phyloP scores from a whole-genome alignment of 2,888 invertebrate genomes.

The Liposcelis brunnea region DNA sequence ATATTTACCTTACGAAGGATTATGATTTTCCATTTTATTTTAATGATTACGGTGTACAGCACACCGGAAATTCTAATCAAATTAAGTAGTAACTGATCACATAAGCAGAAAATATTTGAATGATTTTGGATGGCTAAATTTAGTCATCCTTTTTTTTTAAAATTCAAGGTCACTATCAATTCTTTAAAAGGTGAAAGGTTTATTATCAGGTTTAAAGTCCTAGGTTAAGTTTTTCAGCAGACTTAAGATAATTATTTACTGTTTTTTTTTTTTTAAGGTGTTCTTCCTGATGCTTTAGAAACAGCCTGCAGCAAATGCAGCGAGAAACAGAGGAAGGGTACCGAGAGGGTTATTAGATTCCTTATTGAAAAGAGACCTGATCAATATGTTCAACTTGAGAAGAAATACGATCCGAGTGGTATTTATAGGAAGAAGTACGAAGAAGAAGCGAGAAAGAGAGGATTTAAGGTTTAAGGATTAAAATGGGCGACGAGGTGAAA shows the following conservation, averaged over 20 bases:
- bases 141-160: too few species aligned
- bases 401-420: slow-evolving; percentile 50
- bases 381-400: slow-evolving; percentile 44
- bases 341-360: slow-evolving; percentile 44
- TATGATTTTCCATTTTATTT: too few species aligned
- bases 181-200: too few species aligned
- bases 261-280: slow-evolving; percentile 25
- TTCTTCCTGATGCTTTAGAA: slow-evolving; percentile 51
- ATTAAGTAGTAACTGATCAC: too few species aligned
- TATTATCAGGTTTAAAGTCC: too few species aligned
- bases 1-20: too few species aligned
- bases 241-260: not conserved
- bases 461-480: slow-evolving; percentile 24
- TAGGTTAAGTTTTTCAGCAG: not conserved
- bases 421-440: slow-evolving; percentile 46
- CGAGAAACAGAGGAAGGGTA: slow-evolving; percentile 41
- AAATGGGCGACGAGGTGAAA: not conserved
- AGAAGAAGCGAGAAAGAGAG: slow-evolving; percentile 34
- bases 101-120: too few species aligned
- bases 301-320: slow-evolving; percentile 51
- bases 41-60: too few species aligned
- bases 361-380: slow-evolving; percentile 46
- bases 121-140: too few species aligned
- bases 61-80: too few species aligned
- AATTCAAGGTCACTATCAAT: too few species aligned